Percentiles rank a stretch among this genome's conserved stretches.
Conservation (phyloP, 2,113 vertebrate genomes). For the Thamnophis sirtalis region DNA sequence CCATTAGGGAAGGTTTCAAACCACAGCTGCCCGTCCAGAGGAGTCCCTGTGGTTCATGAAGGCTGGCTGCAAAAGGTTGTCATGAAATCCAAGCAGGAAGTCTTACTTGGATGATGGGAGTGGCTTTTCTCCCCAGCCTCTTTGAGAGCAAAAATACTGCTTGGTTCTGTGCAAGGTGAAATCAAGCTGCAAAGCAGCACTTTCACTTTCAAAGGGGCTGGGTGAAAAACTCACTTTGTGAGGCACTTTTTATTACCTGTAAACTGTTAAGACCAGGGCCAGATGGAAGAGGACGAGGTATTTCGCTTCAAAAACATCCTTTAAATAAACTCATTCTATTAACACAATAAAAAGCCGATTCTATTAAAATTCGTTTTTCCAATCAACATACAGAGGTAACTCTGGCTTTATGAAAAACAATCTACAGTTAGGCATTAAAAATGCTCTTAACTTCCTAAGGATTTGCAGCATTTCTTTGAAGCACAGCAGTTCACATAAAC, state of each 20-base stretch:
- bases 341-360: not conserved
- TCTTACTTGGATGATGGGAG: not conserved
- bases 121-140: not conserved
- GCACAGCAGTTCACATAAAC: not conserved
- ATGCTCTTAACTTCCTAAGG: not conserved
- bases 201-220: not conserved
- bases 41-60: not conserved
- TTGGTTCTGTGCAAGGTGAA: not conserved
- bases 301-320: not conserved
- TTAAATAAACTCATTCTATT: not conserved
- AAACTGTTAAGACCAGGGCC: not conserved
- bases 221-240: too few relatives aligned
- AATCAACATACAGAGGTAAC: not conserved
- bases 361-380: not conserved
- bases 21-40: not conserved
- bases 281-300: not conserved
- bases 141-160: not conserved
- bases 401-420: not conserved
- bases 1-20: not conserved
- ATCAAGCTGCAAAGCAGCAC: not conserved
- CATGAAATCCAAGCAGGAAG: not conserved
- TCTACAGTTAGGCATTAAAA: not conserved
- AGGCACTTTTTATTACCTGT: not conserved
- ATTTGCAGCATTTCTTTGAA: not conserved
- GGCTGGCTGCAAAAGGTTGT: not conserved